Conservation (phyloP, 2,888 invertebrate genomes). For the Palloptera scutellata region DNA sequence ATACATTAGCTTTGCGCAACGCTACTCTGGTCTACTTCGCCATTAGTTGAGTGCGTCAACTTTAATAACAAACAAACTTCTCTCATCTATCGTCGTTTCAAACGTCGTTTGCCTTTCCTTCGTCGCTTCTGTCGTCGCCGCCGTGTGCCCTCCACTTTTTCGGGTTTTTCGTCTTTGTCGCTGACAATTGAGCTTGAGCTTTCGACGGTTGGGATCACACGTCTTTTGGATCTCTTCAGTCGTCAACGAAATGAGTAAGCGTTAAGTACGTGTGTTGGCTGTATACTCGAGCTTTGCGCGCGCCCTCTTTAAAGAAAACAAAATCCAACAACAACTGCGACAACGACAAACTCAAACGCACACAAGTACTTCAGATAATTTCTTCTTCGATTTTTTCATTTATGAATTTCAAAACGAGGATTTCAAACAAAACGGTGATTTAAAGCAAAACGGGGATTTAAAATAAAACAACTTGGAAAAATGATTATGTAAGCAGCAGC, state of each 20-base stretch:
- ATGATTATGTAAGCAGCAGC: too few species aligned
- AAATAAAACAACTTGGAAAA: not conserved
- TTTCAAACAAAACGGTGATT: conserved; percentile 9
- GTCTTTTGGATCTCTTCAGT: conserved; percentile 33
- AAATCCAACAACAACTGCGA: not conserved
- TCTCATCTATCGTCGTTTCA: conserved; percentile 13
- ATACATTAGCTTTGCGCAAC: too few species aligned
- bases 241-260: conserved; percentile 44
- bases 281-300: not conserved
- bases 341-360: conserved; percentile 29
- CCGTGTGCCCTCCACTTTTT: not conserved
- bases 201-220: conserved; percentile 17
- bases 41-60: not conserved
- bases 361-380: conserved; percentile 28
- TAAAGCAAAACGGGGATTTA: conserved; percentile 10
- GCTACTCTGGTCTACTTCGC: too few species aligned
- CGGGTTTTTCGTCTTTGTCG: too few species aligned
- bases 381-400: conserved; percentile 24
- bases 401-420: conserved; percentile 24
- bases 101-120: conserved; percentile 8
- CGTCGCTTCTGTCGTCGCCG: not conserved
- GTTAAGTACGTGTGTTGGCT: conserved; percentile 5
- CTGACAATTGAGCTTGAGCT: conserved; percentile 20
- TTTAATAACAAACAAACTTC: not conserved
- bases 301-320: conserved; percentile 13